phyloP scores from a whole-genome alignment of 2,888 invertebrate species.

The Spisula solida region DNA sequence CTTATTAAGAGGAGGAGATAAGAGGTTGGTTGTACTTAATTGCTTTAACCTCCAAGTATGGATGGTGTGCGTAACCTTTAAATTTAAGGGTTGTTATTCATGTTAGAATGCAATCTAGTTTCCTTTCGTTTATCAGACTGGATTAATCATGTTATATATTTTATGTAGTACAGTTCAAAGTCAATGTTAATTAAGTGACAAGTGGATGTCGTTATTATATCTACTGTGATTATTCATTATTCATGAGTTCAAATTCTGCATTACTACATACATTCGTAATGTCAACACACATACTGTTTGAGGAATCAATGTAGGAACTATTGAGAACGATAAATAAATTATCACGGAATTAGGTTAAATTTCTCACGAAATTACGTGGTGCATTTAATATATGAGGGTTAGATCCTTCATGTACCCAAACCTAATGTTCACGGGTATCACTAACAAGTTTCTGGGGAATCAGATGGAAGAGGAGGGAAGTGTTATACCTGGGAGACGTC shows the following conservation, averaged over 20 bases:
- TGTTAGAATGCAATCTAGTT: too few species aligned
- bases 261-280: neutral
- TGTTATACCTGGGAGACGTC: constrained; percentile 33
- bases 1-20: neutral
- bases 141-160: too few species aligned
- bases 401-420: neutral
- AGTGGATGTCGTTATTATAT: neutral
- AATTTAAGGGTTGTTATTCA: too few species aligned
- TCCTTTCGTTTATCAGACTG: too few species aligned
- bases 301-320: neutral
- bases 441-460: neutral
- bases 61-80: too few species aligned
- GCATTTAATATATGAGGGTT: neutral
- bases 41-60: neutral
- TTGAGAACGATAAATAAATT: neutral
- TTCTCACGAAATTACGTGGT: neutral
- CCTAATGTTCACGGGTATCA: constrained; percentile 18
- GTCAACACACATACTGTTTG: neutral
- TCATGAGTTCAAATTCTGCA: neutral
- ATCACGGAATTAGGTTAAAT: neutral
- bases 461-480: constrained; percentile 11
- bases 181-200: constrained; percentile 5
- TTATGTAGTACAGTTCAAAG: too few species aligned
- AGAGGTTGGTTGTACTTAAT: neutral
- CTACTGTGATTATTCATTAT: neutral